Conservation (phyloP, 2,113 vertebrate genomes). For the Nesoenas mayeri region DNA sequence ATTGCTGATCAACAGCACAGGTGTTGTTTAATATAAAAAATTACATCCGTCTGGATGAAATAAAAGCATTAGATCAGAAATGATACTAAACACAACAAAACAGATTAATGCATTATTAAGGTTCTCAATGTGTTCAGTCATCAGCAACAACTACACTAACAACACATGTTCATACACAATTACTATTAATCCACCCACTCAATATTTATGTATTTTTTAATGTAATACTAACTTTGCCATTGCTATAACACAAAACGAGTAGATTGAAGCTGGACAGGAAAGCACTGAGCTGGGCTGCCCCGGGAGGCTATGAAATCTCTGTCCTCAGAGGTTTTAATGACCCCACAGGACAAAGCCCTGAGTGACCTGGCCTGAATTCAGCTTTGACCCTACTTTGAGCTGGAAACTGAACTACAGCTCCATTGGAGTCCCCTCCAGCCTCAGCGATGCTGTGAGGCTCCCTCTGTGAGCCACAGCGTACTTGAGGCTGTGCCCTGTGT, state of each 20-base stretch:
- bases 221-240: background rate
- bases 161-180: background rate
- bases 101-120: background rate
- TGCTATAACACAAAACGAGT: background rate
- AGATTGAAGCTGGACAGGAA: background rate
- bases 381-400: background rate
- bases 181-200: background rate
- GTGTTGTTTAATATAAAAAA: background rate
- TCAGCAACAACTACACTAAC: background rate
- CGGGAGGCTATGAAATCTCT: background rate
- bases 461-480: background rate
- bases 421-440: background rate
- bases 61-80: slow-evolving; percentile 7
- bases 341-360: background rate
- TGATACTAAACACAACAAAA: background rate
- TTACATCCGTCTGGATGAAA: background rate
- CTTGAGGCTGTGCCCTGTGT: background rate
- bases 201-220: background rate
- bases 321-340: background rate
- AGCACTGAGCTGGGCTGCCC: background rate
- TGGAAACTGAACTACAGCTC: background rate
- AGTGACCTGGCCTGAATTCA: background rate
- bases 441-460: background rate
- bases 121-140: background rate
- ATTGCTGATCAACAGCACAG: background rate